phyloP scores from a whole-genome alignment of 1,140 invertebrate genomes.

The Linepithema humile region DNA sequence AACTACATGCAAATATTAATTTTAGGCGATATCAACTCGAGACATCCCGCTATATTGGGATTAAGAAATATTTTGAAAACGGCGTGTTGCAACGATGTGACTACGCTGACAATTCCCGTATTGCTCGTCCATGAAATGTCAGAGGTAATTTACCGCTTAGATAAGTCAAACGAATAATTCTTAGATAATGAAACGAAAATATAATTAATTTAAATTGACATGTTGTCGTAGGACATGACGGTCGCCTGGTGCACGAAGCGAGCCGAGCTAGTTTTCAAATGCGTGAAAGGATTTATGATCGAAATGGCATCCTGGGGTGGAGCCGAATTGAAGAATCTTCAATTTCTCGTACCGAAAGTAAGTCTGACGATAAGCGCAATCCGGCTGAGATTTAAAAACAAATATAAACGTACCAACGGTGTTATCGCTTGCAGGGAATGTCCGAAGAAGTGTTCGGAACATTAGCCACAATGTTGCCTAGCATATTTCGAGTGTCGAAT shows the following conservation, averaged over 20 bases:
- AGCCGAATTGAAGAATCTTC: constrained; percentile 94
- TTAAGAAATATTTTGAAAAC: constrained; percentile 97
- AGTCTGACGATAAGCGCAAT: constrained; percentile 36
- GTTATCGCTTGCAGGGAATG: constrained; percentile 89
- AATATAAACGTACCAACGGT: neutral
- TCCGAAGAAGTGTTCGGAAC: constrained; percentile 94
- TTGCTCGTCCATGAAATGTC: constrained; percentile 96
- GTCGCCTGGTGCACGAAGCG: constrained; percentile 97
- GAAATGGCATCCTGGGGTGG: constrained; percentile 97
- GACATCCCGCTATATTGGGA: constrained; percentile 97
- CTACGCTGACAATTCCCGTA: constrained; percentile 96
- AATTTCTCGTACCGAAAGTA: constrained; percentile 93
- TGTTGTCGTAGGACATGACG: constrained; percentile 93
- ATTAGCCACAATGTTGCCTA: constrained; percentile 94
- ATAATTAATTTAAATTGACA: constrained; percentile 36
- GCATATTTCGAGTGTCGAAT: constrained; percentile 96
- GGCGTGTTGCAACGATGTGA: constrained; percentile 96
- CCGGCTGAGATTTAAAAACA: neutral
- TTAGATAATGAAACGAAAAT: constrained; percentile 5
- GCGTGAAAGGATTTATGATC: constrained; percentile 99
- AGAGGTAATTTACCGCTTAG: constrained; percentile 87
- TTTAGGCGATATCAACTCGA: constrained; percentile 95
- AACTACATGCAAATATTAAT: constrained; percentile 63
- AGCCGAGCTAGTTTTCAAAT: constrained; percentile 98
- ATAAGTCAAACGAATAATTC: constrained; percentile 2